Evolutionary conservation across 2,797 vertebrate genomes (phyloP).

Genomic region (Xiphorhynchus erythropygius): DNA sequence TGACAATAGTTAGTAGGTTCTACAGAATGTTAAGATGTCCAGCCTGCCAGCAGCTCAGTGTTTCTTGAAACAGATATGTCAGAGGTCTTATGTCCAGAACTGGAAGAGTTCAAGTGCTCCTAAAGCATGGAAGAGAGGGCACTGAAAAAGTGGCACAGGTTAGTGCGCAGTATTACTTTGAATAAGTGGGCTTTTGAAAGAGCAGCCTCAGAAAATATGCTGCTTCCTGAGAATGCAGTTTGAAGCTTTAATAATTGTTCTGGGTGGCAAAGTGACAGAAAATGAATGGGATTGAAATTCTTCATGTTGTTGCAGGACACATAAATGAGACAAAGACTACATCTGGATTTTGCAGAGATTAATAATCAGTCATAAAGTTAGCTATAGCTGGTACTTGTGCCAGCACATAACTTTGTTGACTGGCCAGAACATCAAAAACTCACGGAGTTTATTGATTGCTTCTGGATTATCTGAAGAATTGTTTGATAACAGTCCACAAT

Average conservation of each 20-base stretch:
- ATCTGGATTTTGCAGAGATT: not conserved
- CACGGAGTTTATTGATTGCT: not conserved
- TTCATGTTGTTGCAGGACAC: not conserved
- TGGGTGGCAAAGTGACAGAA: not conserved
- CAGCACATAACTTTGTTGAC: not conserved
- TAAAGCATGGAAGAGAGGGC: not conserved
- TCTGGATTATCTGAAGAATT: conserved; percentile 14
- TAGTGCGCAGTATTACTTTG: not conserved
- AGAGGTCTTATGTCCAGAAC: not conserved
- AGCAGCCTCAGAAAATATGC: not conserved
- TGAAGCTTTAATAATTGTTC: not conserved
- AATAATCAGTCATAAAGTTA: not conserved
- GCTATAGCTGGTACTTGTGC: not conserved
- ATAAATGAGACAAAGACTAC: not conserved
- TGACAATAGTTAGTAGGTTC: not conserved
- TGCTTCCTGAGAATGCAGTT: not conserved
- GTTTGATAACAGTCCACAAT: not conserved
- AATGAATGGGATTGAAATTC: not conserved
- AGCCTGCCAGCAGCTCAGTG: not conserved
- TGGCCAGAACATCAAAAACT: not conserved
- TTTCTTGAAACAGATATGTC: not conserved
- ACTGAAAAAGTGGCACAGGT: not conserved
- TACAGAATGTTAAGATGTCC: not conserved
- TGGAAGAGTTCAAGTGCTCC: not conserved
- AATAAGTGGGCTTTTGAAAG: not conserved